Evolutionary conservation across 1,140 invertebrate species (phyloP).

Genomic region (Pogonognathellus flavescens): DNA sequence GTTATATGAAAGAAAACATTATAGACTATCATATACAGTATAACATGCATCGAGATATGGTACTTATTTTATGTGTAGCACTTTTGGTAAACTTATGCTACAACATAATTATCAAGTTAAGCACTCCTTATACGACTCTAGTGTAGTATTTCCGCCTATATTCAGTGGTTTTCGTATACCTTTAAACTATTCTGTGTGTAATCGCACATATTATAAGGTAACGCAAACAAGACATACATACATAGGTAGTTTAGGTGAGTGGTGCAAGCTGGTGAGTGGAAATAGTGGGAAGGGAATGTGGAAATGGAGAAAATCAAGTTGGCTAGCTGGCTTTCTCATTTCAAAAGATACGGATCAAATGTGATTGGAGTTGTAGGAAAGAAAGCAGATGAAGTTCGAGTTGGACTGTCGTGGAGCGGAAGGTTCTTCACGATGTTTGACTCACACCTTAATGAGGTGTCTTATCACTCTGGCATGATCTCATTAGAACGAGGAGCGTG

Average conservation of each 20-base stretch:
- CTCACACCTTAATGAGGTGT: constrained; percentile 67
- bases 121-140: too few relatives aligned
- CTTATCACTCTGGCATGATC: constrained; percentile 65
- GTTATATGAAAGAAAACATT: too few relatives aligned
- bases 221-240: background rate
- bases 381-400: constrained; percentile 63
- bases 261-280: background rate
- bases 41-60: too few relatives aligned
- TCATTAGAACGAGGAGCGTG: constrained; percentile 56
- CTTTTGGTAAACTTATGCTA: too few relatives aligned
- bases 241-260: background rate
- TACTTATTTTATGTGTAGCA: too few relatives aligned
- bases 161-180: too few relatives aligned
- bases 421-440: constrained; percentile 59
- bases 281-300: background rate
- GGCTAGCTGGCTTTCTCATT: constrained; percentile 54
- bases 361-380: constrained; percentile 64
- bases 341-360: constrained; percentile 60
- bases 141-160: too few relatives aligned
- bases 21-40: too few relatives aligned
- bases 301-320: constrained; percentile 26
- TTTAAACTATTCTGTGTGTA: too few relatives aligned
- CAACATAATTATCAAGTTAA: too few relatives aligned
- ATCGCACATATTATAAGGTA: too few relatives aligned
- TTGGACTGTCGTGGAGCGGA: constrained; percentile 51